Conservation (phyloP, 2,797 vertebrate genomes). For the Gymnopithys bicolor region DNA sequence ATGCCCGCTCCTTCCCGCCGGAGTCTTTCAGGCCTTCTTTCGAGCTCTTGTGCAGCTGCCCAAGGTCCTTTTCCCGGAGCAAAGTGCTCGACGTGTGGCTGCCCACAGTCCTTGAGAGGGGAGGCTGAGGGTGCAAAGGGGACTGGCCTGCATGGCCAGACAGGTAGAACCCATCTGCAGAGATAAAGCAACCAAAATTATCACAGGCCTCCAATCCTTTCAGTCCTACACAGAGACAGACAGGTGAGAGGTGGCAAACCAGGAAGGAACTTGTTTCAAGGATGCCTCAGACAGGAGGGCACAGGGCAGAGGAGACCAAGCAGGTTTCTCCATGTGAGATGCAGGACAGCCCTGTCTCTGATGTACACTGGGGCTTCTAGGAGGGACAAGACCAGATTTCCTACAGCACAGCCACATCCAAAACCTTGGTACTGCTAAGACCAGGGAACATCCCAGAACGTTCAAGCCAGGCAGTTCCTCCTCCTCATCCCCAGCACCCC, state of each 20-base stretch:
- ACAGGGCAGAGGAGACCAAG: background rate
- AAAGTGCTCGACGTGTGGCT: conserved; percentile 77
- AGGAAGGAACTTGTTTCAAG: rapidly evolving
- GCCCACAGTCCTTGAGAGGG: conserved; percentile 77
- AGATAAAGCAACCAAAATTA: background rate
- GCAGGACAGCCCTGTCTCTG: background rate
- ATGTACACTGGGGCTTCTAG: background rate
- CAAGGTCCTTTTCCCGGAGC: conserved; percentile 80
- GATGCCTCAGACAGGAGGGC: background rate
- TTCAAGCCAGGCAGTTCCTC: background rate
- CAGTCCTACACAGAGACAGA: background rate
- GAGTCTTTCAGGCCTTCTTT: conserved; percentile 83
- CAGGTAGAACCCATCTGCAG: conserved; percentile 92
- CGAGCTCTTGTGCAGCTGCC: conserved; percentile 79
- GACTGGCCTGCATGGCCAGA: conserved; percentile 80
- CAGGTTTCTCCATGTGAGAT: background rate
- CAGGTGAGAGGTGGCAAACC: rapidly evolving
- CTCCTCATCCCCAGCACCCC: background rate
- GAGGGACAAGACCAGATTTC: background rate
- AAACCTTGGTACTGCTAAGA: background rate
- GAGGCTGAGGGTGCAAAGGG: conserved; percentile 81
- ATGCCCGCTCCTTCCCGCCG: conserved; percentile 73
- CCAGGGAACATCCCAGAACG: background rate
- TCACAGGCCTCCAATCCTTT: background rate
- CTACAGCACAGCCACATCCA: background rate